A percentile compares a stretch with the other conserved stretches of the same genome.
These are phyloP conservation scores for Melieria crassipennis DNA, from an alignment of 2,888 invertebrate genomes.

Conservation along the genomic window DNA sequence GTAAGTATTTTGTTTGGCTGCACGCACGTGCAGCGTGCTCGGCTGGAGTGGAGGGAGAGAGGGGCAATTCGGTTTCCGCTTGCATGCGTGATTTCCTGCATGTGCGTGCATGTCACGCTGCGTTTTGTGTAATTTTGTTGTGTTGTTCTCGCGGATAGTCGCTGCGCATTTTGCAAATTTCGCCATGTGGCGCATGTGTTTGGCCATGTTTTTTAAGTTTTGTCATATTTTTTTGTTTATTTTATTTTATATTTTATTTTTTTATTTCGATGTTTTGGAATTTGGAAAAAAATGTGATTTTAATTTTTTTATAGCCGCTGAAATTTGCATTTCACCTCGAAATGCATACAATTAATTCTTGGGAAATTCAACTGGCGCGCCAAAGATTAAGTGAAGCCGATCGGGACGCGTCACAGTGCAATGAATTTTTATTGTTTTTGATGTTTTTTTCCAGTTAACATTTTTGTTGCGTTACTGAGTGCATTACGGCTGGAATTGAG, in stretches of 20 bases:
- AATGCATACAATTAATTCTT: background rate
- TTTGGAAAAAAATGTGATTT: background rate
- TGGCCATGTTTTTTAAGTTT: background rate
- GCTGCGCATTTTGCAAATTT: background rate
- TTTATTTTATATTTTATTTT: background rate
- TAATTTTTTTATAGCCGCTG: background rate
- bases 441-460: slow-evolving; percentile 1
- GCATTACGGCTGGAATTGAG: too few relatives aligned
- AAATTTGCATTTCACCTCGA: background rate
- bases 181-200: background rate
- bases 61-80: too few relatives aligned
- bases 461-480: background rate
- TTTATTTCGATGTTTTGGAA: background rate
- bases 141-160: background rate
- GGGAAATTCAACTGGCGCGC: background rate
- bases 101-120: too few relatives aligned
- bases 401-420: too few relatives aligned
- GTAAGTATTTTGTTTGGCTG: too few relatives aligned
- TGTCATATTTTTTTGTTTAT: background rate
- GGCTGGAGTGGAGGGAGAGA: too few relatives aligned
- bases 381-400: background rate
- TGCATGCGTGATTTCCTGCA: too few relatives aligned
- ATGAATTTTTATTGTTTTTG: background rate
- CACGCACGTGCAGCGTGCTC: too few relatives aligned
- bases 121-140: background rate